Conservation (phyloP, 2,888 invertebrate genomes). For the Thecophora atra region DNA sequence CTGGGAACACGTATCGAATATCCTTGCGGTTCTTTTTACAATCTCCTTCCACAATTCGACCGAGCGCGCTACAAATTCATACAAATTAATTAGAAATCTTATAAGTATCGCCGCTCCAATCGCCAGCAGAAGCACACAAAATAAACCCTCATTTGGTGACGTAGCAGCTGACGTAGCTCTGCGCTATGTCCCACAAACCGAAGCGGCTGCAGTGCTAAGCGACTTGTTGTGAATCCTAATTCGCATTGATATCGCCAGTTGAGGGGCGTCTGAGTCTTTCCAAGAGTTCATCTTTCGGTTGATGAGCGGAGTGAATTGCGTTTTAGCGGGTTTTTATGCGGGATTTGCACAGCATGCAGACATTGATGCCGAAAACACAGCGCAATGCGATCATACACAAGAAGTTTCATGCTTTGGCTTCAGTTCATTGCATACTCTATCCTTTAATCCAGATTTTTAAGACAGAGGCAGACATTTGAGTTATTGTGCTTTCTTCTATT, state of each 20-base stretch:
- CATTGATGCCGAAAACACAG: slow-evolving; percentile 49
- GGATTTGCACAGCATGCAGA: slow-evolving; percentile 55
- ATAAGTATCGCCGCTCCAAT: slow-evolving; percentile 18
- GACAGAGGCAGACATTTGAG: not conserved
- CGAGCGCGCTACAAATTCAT: no score
- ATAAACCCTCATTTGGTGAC: no score
- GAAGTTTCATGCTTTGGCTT: slow-evolving; percentile 43
- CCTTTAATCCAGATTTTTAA: no score
- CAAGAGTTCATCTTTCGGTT: not conserved
- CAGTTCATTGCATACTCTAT: no score
- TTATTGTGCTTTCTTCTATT: slow-evolving; percentile 17
- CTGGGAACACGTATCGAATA: no score
- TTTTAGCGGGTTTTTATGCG: no score
- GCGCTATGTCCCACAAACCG: not conserved
- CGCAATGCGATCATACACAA: slow-evolving; percentile 52
- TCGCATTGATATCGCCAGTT: not conserved
- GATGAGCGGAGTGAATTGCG: not conserved
- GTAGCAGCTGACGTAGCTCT: no score
- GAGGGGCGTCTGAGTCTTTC: not conserved
- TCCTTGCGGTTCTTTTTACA: not conserved
- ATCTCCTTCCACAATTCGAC: no score
- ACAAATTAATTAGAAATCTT: slow-evolving; percentile 24
- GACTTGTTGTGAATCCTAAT: not conserved
- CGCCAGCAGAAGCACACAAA: not conserved
- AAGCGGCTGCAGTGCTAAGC: no score